Base-by-base conservation (phyloP, 1,140 invertebrate species). In the Diorhabda sublineata region DNA sequence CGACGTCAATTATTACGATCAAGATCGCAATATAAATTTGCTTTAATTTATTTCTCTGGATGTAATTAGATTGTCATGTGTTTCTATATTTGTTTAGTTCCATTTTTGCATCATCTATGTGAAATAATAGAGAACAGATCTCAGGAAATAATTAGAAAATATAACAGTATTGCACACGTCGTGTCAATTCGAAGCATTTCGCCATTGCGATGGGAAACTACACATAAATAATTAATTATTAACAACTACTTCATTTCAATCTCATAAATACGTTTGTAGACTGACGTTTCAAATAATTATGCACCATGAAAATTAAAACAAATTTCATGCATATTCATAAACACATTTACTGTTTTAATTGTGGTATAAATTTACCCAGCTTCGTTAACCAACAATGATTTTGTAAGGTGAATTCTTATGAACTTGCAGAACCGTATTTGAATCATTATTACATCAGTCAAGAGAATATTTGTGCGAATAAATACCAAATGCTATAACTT, bases 241-340 rank as follows among this genome's bases (percentile, higher is more conserved):
- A 52, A 52, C 47, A 52, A 8, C 47, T 52, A 52, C 47, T 52
- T 52, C 47, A 52, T 52, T 52, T 52, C n/a, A 52, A 52, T 52
- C 47, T 52, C 47, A 52, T 52, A 52, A 52, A 52, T 52, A 52
- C 47, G 47, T 52, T 52, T 52, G 47, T 52, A 52, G 47, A 6
- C 47, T 52, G 47, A 52, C 47, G 47, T 52, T 52, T 52, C 47
- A 3, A 45, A 45, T 45, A 63, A 52, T 67, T 67, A 67, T 67
- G 61, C 58, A 60, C 65, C 57, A 61, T 60, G 65, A 26, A 67
- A 59, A 60, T 59, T 67, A 60, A 67, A 67, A 60, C 65, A 67
- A 67, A 60, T 60, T 60, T 67, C 65, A 67, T 67, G 45, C 65
- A 67, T 67, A 67, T 67, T 67, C 65, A 67, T 67, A 60, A 60